Base-by-base conservation (phyloP, 2,888 invertebrate genomes). In the Erebia epiphron region DNA sequence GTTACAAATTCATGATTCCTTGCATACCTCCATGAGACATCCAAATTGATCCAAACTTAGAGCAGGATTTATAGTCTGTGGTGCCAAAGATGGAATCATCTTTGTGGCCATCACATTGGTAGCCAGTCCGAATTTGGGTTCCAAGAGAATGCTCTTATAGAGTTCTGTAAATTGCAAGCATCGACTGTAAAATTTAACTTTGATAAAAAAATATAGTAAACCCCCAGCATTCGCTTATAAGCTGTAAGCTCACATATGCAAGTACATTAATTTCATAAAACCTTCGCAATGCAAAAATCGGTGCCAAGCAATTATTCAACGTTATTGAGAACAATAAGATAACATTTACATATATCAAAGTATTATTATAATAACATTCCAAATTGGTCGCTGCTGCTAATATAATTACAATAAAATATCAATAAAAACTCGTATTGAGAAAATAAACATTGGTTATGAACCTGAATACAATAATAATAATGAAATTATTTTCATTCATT, bases 51-150 rank as follows among this genome's bases (percentile, higher is more conserved):
- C 88, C 49, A 86, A 79, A 68, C 86, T 90, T 75, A 92, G 76
- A 13, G 82, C 79, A 1, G 98, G 97, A 90, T 98, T 98, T 71
- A 99, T 96, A 1, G 98, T 97, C 86, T 98, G 98, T 21, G 99
- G 99, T 71, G 98, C 96, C 68, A 99, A 94, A 14, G 97, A 95
- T 9, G 99, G 99, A 95, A 99, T 97, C 81, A 98, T 98, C 84
- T 97, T 96, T 13, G 97, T 98, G 9, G 99, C 99, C 96, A 99
- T 97, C 80, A 98, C 94, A 85, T 96, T 98, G 63, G 98, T 96
- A 4, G 97, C 97, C 78, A 99, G 92, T 56, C 98, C 98, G 88
- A 97, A 98, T 84, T 96, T 97, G 88, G 97, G 97, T 89, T 99
- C 98, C 84, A 96, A 95, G 79, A 99, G 94, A 96, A 99, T 96